A percentile compares a stretch with the other conserved stretches of the same genome.
Conservation (phyloP, 2,888 invertebrate species). For the Periphyllus acericola region DNA sequence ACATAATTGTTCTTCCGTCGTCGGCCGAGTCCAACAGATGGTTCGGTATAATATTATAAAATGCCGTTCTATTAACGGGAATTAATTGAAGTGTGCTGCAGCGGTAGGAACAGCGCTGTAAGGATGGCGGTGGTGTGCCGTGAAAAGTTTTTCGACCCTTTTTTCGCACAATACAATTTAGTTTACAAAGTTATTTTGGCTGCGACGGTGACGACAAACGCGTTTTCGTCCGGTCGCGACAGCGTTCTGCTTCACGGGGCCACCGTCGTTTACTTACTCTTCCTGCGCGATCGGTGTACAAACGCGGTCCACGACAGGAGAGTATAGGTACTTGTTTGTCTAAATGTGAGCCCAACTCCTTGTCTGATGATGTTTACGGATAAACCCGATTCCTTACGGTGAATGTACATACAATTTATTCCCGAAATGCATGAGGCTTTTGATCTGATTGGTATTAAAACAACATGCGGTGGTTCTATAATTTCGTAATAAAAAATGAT, state of each 20-base stretch:
- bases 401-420: too few relatives aligned
- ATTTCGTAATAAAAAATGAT: too few relatives aligned
- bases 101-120: not conserved
- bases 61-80: conserved; percentile 2
- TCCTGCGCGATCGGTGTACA: too few relatives aligned
- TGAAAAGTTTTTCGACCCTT: not conserved
- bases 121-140: not conserved
- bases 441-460: too few relatives aligned
- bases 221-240: not conserved
- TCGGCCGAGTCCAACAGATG: not conserved
- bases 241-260: not conserved
- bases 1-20: not conserved
- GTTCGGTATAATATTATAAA: not conserved
- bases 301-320: too few relatives aligned
- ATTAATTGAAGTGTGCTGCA: not conserved
- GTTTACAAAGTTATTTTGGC: not conserved
- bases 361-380: too few relatives aligned
- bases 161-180: not conserved
- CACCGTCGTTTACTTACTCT: too few relatives aligned
- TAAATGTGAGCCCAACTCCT: too few relatives aligned
- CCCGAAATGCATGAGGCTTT: too few relatives aligned
- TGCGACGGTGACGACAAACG: not conserved
- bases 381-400: too few relatives aligned
- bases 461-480: too few relatives aligned
- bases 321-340: too few relatives aligned